Evolutionary conservation across 1,140 invertebrate species (phyloP).

Genomic region (Drosophila mayri): DNA sequence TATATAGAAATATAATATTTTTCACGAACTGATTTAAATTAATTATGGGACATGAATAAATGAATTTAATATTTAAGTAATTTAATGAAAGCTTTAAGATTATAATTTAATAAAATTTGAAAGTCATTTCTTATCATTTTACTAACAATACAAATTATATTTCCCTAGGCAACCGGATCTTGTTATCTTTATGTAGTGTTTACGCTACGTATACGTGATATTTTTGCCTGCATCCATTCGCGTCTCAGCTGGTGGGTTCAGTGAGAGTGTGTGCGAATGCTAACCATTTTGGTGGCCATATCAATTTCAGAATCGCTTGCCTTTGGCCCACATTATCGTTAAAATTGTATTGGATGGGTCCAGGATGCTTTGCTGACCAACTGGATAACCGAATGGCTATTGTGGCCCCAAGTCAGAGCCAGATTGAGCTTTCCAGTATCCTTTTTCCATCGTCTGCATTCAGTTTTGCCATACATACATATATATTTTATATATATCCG

Average conservation of each 20-base stretch:
- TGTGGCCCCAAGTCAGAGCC: constrained; percentile 61
- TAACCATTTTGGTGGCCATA: constrained; percentile 62
- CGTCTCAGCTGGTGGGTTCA: neutral
- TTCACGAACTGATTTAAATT: neutral
- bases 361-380: constrained; percentile 61
- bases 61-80: neutral
- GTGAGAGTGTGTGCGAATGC: constrained; percentile 1
- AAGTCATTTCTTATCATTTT: neutral
- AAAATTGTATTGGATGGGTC: constrained; percentile 79
- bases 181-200: constrained; percentile 4
- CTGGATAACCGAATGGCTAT: constrained; percentile 57
- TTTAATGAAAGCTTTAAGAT: neutral
- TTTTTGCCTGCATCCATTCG: constrained; percentile 20
- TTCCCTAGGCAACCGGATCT: neutral
- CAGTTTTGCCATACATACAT: constrained; percentile 1
- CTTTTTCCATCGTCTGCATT: constrained; percentile 40
- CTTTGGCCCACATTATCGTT: constrained; percentile 76
- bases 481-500: neutral
- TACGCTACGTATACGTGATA: constrained; percentile 42
- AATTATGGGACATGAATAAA: neutral
- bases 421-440: constrained; percentile 52
- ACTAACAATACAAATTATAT: neutral
- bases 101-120: neutral
- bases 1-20: neutral
- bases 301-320: constrained; percentile 69